Conservation (phyloP, 1,140 invertebrate genomes). For the Polypedilum pembai region DNA sequence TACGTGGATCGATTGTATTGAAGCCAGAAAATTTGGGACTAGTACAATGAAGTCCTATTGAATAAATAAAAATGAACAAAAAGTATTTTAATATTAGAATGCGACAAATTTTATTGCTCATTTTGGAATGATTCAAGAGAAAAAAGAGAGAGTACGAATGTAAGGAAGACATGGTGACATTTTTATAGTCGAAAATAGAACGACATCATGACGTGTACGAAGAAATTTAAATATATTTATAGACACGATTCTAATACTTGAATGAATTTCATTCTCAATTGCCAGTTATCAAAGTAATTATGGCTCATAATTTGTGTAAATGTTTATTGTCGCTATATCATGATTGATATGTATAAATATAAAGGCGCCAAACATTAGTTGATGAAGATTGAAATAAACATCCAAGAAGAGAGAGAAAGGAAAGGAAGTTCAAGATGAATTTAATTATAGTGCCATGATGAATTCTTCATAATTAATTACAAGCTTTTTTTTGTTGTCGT, state of each 20-base stretch:
- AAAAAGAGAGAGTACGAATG: neutral
- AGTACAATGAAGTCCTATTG: slow-evolving; percentile 35
- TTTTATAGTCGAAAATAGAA: neutral
- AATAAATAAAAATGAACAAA: neutral
- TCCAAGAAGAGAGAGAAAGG: no score
- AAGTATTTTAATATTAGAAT: neutral
- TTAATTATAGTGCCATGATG: no score
- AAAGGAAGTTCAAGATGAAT: no score
- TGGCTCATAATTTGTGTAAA: no score
- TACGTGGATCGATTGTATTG: slow-evolving; percentile 42
- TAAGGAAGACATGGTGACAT: neutral
- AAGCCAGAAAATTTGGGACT: slow-evolving; percentile 43
- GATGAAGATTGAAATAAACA: no score
- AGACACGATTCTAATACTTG: neutral
- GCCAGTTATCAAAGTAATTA: no score
- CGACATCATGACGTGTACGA: neutral
- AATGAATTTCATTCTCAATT: no score
- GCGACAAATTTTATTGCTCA: slow-evolving; percentile 8
- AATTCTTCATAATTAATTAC: no score
- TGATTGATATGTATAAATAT: no score
- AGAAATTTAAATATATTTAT: neutral
- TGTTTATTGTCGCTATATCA: no score
- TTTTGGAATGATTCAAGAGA: neutral
- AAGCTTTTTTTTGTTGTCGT: neutral
- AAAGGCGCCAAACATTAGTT: no score